phyloP scores from a whole-genome alignment of 2,797 vertebrate species.

The Spheniscus humboldti region DNA sequence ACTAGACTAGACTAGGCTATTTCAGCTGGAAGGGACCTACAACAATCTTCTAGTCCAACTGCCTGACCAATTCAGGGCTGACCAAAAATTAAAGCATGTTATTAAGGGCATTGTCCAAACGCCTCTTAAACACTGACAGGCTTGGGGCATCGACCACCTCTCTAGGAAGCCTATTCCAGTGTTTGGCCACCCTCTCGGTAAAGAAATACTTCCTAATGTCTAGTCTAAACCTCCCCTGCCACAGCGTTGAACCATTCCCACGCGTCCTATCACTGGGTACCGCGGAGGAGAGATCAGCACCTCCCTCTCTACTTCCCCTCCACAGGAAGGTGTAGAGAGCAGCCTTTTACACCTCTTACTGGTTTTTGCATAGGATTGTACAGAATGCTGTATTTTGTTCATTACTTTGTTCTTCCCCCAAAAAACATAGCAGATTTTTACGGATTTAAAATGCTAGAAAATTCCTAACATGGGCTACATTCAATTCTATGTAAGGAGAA shows the following conservation, averaged over 20 bases:
- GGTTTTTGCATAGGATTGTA: neutral
- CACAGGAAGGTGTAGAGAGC: neutral
- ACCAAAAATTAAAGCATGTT: neutral
- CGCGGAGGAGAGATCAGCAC: neutral
- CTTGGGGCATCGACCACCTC: neutral
- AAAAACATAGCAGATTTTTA: neutral
- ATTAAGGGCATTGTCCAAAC: neutral
- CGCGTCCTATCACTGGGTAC: accelerated
- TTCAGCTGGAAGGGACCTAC: neutral
- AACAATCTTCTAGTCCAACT: neutral
- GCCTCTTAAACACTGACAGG: neutral
- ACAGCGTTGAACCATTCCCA: neutral
- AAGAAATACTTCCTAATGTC: neutral
- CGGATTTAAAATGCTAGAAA: neutral
- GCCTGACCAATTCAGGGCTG: neutral
- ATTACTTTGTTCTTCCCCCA: neutral
- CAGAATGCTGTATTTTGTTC: neutral
- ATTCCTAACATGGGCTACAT: neutral
- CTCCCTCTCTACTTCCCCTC: neutral
- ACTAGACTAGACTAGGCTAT: neutral
- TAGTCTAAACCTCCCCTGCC: neutral
- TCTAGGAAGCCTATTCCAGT: neutral
- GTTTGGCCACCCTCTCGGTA: neutral
- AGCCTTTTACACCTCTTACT: neutral
- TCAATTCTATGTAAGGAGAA: neutral